phyloP scores from a whole-genome alignment of 2,888 invertebrate genomes.

The Drosophila helvetica region DNA sequence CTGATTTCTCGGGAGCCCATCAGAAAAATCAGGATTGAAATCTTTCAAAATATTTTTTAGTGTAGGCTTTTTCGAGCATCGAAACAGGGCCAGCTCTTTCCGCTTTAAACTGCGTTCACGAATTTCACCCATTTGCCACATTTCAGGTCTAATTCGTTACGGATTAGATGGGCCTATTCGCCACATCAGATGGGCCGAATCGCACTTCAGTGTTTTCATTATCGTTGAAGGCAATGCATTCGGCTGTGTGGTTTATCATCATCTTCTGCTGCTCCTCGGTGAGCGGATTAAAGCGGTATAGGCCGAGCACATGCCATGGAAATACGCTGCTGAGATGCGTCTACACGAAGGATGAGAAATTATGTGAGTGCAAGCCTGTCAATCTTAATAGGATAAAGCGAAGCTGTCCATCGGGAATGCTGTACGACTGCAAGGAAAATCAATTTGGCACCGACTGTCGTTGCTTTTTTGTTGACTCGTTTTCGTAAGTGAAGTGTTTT shows the following conservation, averaged over 20 bases:
- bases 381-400: neutral
- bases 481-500: neutral
- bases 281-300: neutral
- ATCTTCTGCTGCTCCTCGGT: neutral
- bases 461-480: neutral
- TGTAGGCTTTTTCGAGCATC: too few species aligned
- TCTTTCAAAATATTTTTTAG: neutral
- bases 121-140: neutral
- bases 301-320: neutral
- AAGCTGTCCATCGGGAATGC: neutral
- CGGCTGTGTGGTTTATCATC: neutral
- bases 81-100: neutral
- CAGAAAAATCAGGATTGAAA: too few species aligned
- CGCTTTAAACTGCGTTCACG: neutral
- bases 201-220: neutral
- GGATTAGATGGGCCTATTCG: neutral
- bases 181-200: neutral
- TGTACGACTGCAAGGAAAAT: neutral
- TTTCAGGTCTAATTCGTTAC: conserved; percentile 3
- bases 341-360: neutral
- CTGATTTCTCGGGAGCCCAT: too few species aligned
- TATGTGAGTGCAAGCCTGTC: neutral
- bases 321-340: neutral
- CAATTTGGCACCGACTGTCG: neutral
- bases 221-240: neutral